Evolutionary conservation across 1,140 invertebrate species (phyloP), one percentile per base, ranked within the genome.

Genomic region (Gryon sp.): DNA sequence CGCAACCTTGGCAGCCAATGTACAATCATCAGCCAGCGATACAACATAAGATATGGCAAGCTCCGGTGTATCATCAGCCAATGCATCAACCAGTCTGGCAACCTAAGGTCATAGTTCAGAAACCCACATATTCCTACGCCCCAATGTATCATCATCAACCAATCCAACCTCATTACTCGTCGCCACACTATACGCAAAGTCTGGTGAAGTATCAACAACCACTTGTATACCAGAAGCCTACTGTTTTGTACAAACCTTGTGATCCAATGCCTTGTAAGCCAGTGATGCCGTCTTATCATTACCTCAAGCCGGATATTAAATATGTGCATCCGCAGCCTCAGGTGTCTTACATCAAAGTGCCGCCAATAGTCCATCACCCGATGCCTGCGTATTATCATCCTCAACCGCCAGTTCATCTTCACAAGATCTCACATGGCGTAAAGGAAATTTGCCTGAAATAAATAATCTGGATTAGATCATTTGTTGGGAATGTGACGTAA

Each of bases 51-150:
- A 40, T 15, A 4, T 73, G 66, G 48, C 52, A 59, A 41, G 6
- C 12, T 7, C 32, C 43, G 15, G 36, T 52, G 46, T 22, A 52
- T 6, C 40, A 46, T 7, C 59, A 76, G 15, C 55, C 57, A 30
- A 20, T 28, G 12, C 28, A 66, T 6, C 40, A 62, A 1, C 59
- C 50, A 15, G 1, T 9, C 14, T 65, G 60, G 50, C 65, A 79
- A 16, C 63, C 82, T 0, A 80, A 82, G 43, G 65, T 82, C 1
- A 15, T 81, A 4, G 68, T 83, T 0, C 78, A 84, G 8, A 86
- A 83, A 26, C 83, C 85, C 0, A 48, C 65, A 14, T 41, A 65
- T 1, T 57, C 69, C 0, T 80, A 84, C 28, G 73, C 77, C 0
- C 86, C 81, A 6, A 68, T 81, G 57, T 80, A 80, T 14, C 72